A percentile compares a stretch with the other conserved stretches of the same genome.
Evolutionary conservation across 2,888 invertebrate genomes (phyloP).

Genomic region (Dasysyrphus albostriatus): DNA sequence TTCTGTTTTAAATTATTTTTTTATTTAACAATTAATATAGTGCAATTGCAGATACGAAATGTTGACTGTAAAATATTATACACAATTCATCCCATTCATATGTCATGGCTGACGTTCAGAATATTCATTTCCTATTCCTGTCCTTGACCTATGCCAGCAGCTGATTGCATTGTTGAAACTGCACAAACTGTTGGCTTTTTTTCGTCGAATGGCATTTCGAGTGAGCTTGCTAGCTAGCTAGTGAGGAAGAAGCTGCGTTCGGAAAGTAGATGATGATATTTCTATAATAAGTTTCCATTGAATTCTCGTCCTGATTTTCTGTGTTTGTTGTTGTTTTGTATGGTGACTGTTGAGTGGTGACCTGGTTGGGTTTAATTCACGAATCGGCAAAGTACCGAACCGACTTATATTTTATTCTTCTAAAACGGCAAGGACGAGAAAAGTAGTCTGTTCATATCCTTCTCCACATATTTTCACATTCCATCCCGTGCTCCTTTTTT

Average conservation of each 20-base stretch:
- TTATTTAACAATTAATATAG: too few species aligned
- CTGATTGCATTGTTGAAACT: slow-evolving; percentile 72
- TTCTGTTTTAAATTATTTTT: too few species aligned
- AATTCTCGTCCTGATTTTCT: slow-evolving; percentile 36
- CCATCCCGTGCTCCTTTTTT: neutral
- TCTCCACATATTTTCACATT: slow-evolving; percentile 44
- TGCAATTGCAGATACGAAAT: neutral
- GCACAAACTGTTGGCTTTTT: slow-evolving; percentile 54
- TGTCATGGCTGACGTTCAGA: slow-evolving; percentile 67
- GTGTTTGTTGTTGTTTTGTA: slow-evolving; percentile 14
- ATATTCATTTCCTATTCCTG: slow-evolving; percentile 74
- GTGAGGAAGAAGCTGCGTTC: slow-evolving; percentile 36
- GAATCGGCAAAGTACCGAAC: slow-evolving; percentile 55
- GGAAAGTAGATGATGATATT: slow-evolving; percentile 45
- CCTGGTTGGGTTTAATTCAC: slow-evolving; percentile 66
- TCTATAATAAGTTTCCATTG: slow-evolving; percentile 60
- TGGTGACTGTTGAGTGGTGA: slow-evolving; percentile 38
- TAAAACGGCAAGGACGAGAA: slow-evolving; percentile 14
- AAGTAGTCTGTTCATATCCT: slow-evolving; percentile 45
- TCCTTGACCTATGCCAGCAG: slow-evolving; percentile 75
- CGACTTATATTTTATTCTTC: slow-evolving; percentile 38
- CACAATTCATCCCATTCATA: slow-evolving; percentile 63
- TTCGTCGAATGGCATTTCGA: slow-evolving; percentile 36
- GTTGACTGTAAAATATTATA: neutral
- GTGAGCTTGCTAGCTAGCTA: slow-evolving; percentile 2